Base-by-base conservation (phyloP, 2,113 vertebrate species). In the Amphiprion ocellaris region DNA sequence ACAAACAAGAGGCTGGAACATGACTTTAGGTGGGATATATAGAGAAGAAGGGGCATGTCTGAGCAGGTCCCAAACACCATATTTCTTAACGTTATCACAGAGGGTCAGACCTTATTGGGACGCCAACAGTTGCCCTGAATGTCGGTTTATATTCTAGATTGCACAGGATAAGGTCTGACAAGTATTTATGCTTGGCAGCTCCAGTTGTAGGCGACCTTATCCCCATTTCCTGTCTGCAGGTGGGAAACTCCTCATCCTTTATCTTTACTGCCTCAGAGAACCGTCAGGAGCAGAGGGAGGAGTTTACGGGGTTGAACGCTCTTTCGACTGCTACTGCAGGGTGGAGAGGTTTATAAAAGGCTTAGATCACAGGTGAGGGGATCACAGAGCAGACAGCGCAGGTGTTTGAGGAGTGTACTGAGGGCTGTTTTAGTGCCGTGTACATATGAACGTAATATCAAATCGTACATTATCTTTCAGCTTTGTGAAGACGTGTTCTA, bases 221-320 rank as follows among this genome's bases (percentile, higher is more conserved):
- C 77, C 72, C 74, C 47, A 75, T 74, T 90, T 87, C 86, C 64
- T 82, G 79, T 82, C 74, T 70, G 61, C 77, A 92, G 86, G 87
- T 91, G 92, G 93, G 92, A 90, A 93, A 91, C 92, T 93, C 93
- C 92, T 89, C 87, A 76, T 78, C 85, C 92, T 93, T 94, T 92
- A 94, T 93, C 93, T 93, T 92, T 93, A 91, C 84, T 82, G 91
- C 93, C 90, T 92, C 61, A 17, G 79, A 92, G 82, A 76, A 79
- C 81, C 55, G 14, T 91, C 81, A 89, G 86, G 74, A 82, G 69
- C 63, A 77, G 52, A 70, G 79, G 90, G 89, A 69, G 91, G 87
- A 89, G 91, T 87, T 77, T 77, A 67, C 15, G 24, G 69, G 33
- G 68, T 77, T 92, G 87, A 69, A 90, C 79, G 67, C 79, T 85